Base-by-base conservation (phyloP, 2,113 vertebrate genomes). In the Tichodroma muraria region DNA sequence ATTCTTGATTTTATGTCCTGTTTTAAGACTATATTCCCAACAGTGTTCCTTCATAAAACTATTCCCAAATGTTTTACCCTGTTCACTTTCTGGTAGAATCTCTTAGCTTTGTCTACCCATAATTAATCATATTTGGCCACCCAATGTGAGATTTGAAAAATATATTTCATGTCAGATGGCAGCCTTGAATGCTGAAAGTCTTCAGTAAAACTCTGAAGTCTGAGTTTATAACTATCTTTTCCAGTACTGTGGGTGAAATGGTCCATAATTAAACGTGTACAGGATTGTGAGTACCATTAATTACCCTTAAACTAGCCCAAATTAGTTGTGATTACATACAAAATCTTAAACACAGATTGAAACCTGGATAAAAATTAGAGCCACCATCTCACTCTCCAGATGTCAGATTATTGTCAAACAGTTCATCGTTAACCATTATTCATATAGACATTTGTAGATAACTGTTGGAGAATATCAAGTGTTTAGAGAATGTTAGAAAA, bases 341-440 rank as follows among this genome's bases (percentile, higher is more conserved):
- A 42, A 40, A 63, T 71, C 17, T 64, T 54, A 82, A 71, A 49
- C 31, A 64, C 13, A 38, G 31, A 45, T 75, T 57, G n/a, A 88
- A 85, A 78, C 22, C 66, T 94, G 91, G 19, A 63, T 91, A 53
- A 38, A 92, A 84, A 5, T 64, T 47, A 83, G 22, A 91, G n/a
- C 64, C 33, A 60, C n/a, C 19, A 50, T 52, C 69, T 95, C 93
- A 89, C 93, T 96, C 93, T 95, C 95, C 96, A 97, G 94, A 93
- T 95, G 71, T 90, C 95, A 75, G 79, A 94, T 93, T 95, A 95
- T 95, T 96, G 93, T 77, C 91, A 85, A 88, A 90, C 82, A 90
- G 60, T 95, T 96, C 82, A 93, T 53, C 3, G 1, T 53, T 44
- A 35, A 49, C 45, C 28, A 19, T 85, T 75, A 38, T 66, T 64